phyloP scores from a whole-genome alignment of 23 tunicate species.

The Trididemnum clinides region DNA sequence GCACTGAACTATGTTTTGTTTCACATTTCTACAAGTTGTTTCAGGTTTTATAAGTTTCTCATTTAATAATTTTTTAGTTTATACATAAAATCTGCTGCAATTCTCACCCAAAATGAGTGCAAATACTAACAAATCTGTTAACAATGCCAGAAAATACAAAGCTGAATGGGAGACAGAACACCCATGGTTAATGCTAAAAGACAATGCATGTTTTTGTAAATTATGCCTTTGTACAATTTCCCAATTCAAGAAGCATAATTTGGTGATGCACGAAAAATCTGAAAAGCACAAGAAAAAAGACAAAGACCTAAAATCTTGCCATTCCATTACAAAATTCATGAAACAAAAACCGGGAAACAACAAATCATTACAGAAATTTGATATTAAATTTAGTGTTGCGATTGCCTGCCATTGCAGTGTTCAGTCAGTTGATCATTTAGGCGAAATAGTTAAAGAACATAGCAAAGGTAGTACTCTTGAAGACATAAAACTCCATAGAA shows the following conservation, averaged over 20 bases:
- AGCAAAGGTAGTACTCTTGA: neutral
- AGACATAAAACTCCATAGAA: neutral
- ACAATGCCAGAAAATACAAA: neutral
- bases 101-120: neutral
- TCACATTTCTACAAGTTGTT: neutral
- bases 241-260: neutral
- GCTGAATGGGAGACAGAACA: neutral
- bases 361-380: neutral
- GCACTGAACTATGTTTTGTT: neutral
- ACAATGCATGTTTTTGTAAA: too few species aligned
- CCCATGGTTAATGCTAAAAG: too few species aligned
- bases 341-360: neutral
- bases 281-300: neutral
- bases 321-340: too few species aligned
- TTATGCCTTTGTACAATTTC: neutral
- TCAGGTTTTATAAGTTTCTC: neutral
- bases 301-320: neutral
- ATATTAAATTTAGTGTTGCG: neutral
- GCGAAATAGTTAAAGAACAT: slow-evolving; percentile 7
- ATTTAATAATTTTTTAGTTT: neutral
- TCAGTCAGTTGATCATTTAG: slow-evolving; percentile 5
- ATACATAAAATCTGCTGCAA: neutral
- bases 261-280: neutral
- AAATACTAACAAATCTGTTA: neutral
- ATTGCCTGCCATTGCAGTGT: slow-evolving; percentile 19